phyloP scores from a whole-genome alignment of 1,140 invertebrate species.

The Bombus balteatus region DNA sequence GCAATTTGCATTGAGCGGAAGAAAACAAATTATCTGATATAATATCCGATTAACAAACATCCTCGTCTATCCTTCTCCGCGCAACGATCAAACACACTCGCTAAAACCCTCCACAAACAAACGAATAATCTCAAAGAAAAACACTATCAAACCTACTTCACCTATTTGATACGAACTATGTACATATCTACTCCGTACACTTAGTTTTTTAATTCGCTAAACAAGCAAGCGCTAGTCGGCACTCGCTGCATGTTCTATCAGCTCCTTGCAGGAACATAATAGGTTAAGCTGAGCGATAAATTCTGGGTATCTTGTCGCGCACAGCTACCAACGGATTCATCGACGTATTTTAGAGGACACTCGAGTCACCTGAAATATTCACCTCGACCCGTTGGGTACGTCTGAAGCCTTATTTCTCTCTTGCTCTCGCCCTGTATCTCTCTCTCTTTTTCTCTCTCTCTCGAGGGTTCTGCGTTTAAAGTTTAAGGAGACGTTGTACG shows the following conservation, averaged over 20 bases:
- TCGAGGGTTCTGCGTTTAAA: conserved; percentile 45
- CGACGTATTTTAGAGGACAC: conserved; percentile 53
- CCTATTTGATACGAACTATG: too few relatives aligned
- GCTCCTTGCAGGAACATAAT: neutral
- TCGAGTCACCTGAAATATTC: conserved; percentile 58
- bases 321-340: conserved; percentile 37
- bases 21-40: too few relatives aligned
- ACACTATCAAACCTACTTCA: too few relatives aligned
- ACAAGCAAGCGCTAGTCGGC: neutral
- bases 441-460: neutral
- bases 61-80: too few relatives aligned
- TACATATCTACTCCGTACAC: too few relatives aligned
- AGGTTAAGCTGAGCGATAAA: conserved; percentile 29
- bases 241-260: conserved; percentile 2
- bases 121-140: too few relatives aligned
- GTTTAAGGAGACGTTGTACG: conserved; percentile 49
- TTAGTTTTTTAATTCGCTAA: neutral
- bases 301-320: conserved; percentile 45
- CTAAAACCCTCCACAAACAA: too few relatives aligned
- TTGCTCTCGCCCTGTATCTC: neutral
- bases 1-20: too few relatives aligned
- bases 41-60: too few relatives aligned
- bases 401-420: conserved; percentile 16
- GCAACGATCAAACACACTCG: too few relatives aligned
- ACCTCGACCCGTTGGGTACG: conserved; percentile 33